Conservation (phyloP, 2,113 vertebrate genomes). For the Lampris megalopsis region DNA sequence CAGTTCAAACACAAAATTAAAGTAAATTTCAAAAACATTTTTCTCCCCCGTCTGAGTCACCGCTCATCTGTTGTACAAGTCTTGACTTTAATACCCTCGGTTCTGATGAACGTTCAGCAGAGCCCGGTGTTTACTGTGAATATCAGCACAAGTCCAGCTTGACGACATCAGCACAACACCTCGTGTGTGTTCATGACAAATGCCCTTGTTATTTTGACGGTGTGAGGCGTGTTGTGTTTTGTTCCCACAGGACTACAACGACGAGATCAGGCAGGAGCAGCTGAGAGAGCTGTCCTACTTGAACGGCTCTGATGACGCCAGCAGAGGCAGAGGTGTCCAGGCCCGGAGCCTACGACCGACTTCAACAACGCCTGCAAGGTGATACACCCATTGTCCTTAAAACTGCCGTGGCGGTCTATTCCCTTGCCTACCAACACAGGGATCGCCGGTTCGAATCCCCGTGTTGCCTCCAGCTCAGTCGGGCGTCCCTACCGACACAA, state of each 20-base stretch:
- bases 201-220: slow-evolving; percentile 36
- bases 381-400: neutral
- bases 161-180: slow-evolving; percentile 61
- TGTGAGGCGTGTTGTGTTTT: slow-evolving; percentile 45
- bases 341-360: slow-evolving; percentile 87
- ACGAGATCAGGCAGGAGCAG: slow-evolving; percentile 98
- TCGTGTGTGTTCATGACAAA: slow-evolving; percentile 60
- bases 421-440: too few species aligned
- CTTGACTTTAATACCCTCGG: too few species aligned
- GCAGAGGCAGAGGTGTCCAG: slow-evolving; percentile 86
- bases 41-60: slow-evolving; percentile 6
- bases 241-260: slow-evolving; percentile 93
- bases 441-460: too few species aligned
- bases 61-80: neutral
- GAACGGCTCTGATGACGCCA: slow-evolving; percentile 94
- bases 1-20: neutral
- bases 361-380: slow-evolving; percentile 87
- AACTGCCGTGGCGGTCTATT: too few species aligned
- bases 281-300: slow-evolving; percentile 95
- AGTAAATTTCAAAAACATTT: slow-evolving; percentile 3
- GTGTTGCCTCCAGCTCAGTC: too few species aligned
- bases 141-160: slow-evolving; percentile 57
- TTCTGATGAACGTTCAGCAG: slow-evolving; percentile 29
- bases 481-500: too few species aligned
- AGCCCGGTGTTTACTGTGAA: slow-evolving; percentile 38